Percentiles rank a stretch among this genome's conserved stretches.
These are phyloP conservation scores for Podarcis cretensis DNA, from an alignment of 2,113 vertebrate species.

Conservation along the genomic window DNA sequence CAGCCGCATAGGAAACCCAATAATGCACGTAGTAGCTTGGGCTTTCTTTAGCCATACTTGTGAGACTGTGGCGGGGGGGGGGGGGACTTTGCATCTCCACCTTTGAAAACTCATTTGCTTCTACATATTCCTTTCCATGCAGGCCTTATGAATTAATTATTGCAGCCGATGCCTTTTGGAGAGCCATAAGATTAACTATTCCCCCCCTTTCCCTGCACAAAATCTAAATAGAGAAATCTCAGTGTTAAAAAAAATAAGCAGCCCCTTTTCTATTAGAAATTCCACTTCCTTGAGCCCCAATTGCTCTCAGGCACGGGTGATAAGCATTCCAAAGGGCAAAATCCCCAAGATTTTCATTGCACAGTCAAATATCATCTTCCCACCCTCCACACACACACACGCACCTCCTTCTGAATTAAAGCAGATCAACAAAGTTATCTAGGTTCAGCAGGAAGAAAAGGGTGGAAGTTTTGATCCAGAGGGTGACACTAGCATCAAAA, in stretches of 20 bases:
- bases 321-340: conserved; percentile 50
- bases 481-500: conserved; percentile 34
- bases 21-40: not conserved
- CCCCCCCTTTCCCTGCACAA: not conserved
- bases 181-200: accelerated
- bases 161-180: not conserved
- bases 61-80: not conserved
- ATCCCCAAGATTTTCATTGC: conserved; percentile 52
- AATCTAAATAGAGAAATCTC: conserved; percentile 27
- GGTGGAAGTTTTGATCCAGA: conserved; percentile 41
- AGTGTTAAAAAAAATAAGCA: conserved; percentile 23
- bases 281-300: conserved; percentile 8
- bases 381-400: conserved; percentile 38
- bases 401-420: conserved; percentile 46
- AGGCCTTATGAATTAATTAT: conserved; percentile 24
- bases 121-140: conserved; percentile 17
- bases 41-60: not conserved
- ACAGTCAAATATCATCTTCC: conserved; percentile 47
- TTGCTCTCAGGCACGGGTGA: conserved; percentile 57
- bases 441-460: conserved; percentile 50
- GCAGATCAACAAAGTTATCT: conserved; percentile 65
- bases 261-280: conserved; percentile 39
- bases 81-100: not conserved
- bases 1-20: not conserved
- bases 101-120: not conserved